These are phyloP conservation scores for Aegithalos caudatus DNA, from an alignment of 2,113 vertebrate genomes.

Conservation along the genomic window DNA sequence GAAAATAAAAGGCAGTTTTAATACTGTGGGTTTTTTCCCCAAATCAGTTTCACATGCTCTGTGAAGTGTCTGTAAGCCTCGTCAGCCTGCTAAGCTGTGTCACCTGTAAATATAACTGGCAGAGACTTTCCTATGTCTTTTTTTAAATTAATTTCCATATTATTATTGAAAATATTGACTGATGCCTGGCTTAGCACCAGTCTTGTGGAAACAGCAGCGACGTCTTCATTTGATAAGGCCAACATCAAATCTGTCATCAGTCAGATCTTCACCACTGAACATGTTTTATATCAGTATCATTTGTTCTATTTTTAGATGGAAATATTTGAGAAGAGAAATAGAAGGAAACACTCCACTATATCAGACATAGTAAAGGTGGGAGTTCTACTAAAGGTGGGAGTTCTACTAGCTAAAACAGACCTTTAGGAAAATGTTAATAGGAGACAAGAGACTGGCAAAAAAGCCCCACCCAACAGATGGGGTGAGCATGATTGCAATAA, in stretches of 20 bases:
- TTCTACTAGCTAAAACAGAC: neutral
- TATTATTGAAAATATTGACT: neutral
- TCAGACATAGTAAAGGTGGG: neutral
- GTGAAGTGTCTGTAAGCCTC: neutral
- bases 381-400: neutral
- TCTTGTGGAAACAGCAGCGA: neutral
- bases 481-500: neutral
- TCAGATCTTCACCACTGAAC: neutral
- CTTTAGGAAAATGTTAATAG: neutral
- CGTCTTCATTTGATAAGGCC: neutral
- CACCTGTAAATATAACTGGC: neutral
- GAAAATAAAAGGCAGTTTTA: neutral
- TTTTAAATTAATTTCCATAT: neutral
- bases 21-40: neutral
- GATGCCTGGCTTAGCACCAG: neutral
- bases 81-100: neutral
- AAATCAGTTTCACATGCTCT: neutral
- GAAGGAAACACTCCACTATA: neutral
- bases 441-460: neutral
- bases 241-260: neutral
- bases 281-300: neutral
- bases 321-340: neutral
- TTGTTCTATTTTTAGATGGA: neutral
- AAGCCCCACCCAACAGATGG: neutral
- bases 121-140: neutral